Evolutionary conservation across 2,113 vertebrate genomes (phyloP).

Genomic region (Ptychochromis oligacanthus): DNA sequence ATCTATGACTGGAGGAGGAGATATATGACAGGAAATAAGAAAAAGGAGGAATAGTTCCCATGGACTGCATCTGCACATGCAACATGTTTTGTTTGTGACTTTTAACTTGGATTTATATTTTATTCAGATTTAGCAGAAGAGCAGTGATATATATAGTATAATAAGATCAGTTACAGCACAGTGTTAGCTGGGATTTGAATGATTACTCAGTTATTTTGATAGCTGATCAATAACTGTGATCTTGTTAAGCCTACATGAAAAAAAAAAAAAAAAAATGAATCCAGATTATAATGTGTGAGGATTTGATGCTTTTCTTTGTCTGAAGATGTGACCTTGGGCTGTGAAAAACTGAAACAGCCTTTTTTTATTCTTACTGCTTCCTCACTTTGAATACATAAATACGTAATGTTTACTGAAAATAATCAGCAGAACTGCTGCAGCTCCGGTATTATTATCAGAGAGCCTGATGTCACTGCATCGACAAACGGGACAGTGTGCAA

Average conservation of each 20-base stretch:
- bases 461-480: not conserved
- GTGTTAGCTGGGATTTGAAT: not conserved
- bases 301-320: not conserved
- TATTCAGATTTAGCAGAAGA: not conserved
- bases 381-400: not conserved
- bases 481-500: not conserved
- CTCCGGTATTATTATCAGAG: accelerated
- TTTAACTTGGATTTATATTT: not conserved
- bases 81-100: not conserved
- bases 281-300: not conserved
- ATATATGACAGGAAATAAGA: not conserved
- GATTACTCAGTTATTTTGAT: not conserved
- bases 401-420: accelerated
- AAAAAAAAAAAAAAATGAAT: not conserved
- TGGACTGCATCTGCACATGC: not conserved
- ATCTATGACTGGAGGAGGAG: not conserved
- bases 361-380: not conserved
- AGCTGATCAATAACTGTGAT: not conserved
- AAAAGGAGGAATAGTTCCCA: no score
- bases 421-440: not conserved
- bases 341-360: not conserved
- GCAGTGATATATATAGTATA: not conserved
- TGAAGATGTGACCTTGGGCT: not conserved
- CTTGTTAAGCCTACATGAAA: not conserved
- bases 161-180: not conserved